Evolutionary conservation across 2,797 vertebrate species (phyloP).

Genomic region (Pangasius larnaudii): DNA sequence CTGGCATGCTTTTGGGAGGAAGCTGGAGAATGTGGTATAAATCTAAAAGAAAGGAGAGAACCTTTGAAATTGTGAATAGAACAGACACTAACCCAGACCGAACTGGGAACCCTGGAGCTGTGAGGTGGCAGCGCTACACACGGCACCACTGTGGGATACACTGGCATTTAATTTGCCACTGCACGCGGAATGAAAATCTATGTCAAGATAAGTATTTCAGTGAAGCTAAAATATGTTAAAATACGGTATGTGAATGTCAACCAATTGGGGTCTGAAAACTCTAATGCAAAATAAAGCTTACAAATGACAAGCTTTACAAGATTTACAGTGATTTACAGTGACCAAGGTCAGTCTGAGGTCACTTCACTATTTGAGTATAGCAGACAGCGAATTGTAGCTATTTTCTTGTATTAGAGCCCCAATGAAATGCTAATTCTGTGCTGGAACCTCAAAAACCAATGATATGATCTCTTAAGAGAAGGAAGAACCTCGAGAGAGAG

Average conservation of each 20-base stretch:
- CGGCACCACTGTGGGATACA: neutral
- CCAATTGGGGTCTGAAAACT: neutral
- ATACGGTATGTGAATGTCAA: neutral
- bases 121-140: neutral
- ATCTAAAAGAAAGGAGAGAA: neutral
- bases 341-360: neutral
- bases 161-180: neutral
- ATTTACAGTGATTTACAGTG: neutral
- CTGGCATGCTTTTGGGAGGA: neutral
- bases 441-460: neutral
- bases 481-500: neutral
- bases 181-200: neutral
- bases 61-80: neutral
- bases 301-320: slow-evolving; percentile 5
- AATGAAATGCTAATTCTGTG: neutral
- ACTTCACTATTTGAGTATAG: neutral
- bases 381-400: neutral
- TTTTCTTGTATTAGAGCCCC: neutral
- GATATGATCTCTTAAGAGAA: neutral
- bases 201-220: neutral
- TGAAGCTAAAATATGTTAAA: neutral
- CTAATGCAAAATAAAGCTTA: neutral
- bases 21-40: neutral
- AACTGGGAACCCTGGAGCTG: neutral
- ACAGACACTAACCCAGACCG: neutral